These are phyloP conservation scores for Pelochelys cantorii DNA, from an alignment of 2,797 vertebrate genomes.

Conservation along the genomic window DNA sequence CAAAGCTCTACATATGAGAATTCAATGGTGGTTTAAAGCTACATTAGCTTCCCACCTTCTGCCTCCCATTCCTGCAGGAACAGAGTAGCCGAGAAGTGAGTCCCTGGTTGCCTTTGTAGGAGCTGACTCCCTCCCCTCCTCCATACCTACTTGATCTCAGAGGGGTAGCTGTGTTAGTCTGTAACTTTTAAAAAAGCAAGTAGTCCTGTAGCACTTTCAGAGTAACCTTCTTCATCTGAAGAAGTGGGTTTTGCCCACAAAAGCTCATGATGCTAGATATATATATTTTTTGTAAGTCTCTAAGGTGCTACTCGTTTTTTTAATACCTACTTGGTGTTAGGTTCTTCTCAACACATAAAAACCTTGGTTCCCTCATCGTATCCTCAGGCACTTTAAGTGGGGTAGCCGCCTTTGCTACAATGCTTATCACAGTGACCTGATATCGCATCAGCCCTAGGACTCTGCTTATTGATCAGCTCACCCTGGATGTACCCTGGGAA, in stretches of 20 bases:
- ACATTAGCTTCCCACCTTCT: neutral
- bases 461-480: rapidly evolving
- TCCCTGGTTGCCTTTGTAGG: neutral
- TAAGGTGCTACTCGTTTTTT: no score
- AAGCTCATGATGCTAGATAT: no score
- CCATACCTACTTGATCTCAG: no score
- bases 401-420: rapidly evolving
- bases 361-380: neutral
- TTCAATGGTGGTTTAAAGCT: neutral
- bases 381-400: rapidly evolving
- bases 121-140: no score
- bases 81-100: neutral
- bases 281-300: no score
- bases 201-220: no score
- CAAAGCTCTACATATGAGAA: neutral
- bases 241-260: no score
- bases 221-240: no score
- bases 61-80: neutral
- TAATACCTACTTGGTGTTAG: neutral
- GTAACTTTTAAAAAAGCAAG: no score
- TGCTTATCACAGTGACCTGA: rapidly evolving
- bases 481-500: neutral
- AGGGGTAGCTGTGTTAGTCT: no score
- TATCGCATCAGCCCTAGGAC: neutral
- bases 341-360: neutral